Percentiles rank a stretch among this genome's conserved stretches.
Conservation (phyloP, 1,140 invertebrate genomes). For the Drosophila nikananu region DNA sequence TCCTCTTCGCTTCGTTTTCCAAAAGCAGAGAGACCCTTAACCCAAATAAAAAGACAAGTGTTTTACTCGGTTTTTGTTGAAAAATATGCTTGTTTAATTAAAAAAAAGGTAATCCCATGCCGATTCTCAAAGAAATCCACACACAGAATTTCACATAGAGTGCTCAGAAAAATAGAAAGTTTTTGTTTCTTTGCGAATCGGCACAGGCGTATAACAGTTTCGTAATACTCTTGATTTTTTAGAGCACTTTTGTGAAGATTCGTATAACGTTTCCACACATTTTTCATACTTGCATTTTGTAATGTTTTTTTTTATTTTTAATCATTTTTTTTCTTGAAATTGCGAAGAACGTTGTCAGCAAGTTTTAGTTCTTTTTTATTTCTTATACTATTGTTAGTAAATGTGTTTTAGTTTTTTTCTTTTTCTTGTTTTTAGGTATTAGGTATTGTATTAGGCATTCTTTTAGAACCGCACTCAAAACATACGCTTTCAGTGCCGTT, state of each 20-base stretch:
- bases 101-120: conserved; percentile 1
- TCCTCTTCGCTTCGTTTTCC: neutral
- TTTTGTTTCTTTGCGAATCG: conserved; percentile 28
- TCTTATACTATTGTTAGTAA: conserved; percentile 36
- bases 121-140: conserved; percentile 33
- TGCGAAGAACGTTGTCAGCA: conserved; percentile 58
- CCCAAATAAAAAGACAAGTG: conserved; percentile 2
- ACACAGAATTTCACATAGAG: neutral
- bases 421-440: conserved; percentile 3
- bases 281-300: conserved; percentile 32
- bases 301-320: conserved; percentile 17
- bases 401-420: conserved; percentile 23
- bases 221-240: conserved; percentile 8
- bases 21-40: neutral
- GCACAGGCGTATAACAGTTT: conserved; percentile 57
- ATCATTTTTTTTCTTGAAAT: conserved; percentile 29
- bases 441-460: neutral
- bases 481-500: conserved; percentile 12
- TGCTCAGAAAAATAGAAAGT: conserved; percentile 24
- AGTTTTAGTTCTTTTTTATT: conserved; percentile 16
- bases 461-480: conserved; percentile 9
- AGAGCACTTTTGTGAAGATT: conserved; percentile 36
- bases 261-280: conserved; percentile 67
- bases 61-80: neutral
- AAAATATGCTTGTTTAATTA: conserved; percentile 8